Evolutionary conservation across 2,888 invertebrate species (phyloP).

Genomic region (Eupsilia transversa): DNA sequence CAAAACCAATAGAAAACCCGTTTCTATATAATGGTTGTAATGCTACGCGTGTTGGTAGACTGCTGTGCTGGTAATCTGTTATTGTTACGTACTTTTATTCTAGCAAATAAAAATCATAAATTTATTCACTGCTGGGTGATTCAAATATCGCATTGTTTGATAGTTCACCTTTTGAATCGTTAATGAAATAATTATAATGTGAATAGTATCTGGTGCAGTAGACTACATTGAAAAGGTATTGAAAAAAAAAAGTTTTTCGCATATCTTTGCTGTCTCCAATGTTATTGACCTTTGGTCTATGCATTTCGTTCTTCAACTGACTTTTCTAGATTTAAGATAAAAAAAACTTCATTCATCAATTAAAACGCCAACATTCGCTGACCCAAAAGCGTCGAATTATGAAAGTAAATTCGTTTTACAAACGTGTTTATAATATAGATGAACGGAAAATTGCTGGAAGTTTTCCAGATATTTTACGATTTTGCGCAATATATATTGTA

Average conservation of each 20-base stretch:
- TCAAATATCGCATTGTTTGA: background rate
- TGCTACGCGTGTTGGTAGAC: too few relatives aligned
- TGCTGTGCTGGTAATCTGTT: background rate
- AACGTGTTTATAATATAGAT: slow-evolving; percentile 62
- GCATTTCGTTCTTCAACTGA: slow-evolving; percentile 3
- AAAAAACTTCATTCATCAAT: slow-evolving; percentile 28
- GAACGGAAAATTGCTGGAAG: slow-evolving; percentile 70
- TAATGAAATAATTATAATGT: background rate
- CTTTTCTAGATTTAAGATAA: slow-evolving; percentile 1
- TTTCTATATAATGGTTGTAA: too few relatives aligned
- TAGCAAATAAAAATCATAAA: background rate
- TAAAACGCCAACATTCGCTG: slow-evolving; percentile 3
- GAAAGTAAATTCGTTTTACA: slow-evolving; percentile 55
- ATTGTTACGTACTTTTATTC: background rate
- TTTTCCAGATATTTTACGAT: slow-evolving; percentile 75
- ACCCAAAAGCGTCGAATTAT: slow-evolving; percentile 42
- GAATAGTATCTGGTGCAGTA: background rate
- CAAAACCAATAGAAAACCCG: too few relatives aligned
- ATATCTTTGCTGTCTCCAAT: background rate
- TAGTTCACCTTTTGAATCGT: background rate
- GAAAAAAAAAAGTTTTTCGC: background rate
- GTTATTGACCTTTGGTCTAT: slow-evolving; percentile 1
- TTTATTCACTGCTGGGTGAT: background rate
- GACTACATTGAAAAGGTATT: background rate
- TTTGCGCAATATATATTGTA: slow-evolving; percentile 61